Conservation (phyloP, 1,140 invertebrate species). For the Samia ricini region DNA sequence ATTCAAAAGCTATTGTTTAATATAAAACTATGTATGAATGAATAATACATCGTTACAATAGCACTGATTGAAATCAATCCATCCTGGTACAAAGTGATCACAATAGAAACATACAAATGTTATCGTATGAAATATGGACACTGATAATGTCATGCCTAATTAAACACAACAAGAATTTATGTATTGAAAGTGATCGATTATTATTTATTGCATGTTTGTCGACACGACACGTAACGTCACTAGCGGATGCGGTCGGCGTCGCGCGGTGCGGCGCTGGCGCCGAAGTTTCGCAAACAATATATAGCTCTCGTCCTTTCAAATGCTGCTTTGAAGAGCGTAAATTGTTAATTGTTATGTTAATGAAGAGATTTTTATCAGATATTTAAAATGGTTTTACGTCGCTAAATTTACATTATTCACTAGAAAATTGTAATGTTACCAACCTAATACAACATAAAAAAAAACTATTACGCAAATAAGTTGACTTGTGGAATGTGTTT, state of each 20-base stretch:
- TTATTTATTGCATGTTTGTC: constrained; percentile 23
- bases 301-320: constrained; percentile 44
- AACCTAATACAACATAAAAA: not conserved
- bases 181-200: constrained; percentile 12
- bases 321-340: not conserved
- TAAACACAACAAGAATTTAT: constrained; percentile 36
- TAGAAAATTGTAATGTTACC: not conserved
- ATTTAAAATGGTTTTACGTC: not conserved
- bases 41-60: no score
- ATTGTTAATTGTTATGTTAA: constrained; percentile 61
- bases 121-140: not conserved
- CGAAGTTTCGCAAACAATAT: constrained; percentile 63
- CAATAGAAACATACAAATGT: not conserved
- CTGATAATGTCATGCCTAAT: not conserved
- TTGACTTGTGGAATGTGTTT: no score
- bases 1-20: no score
- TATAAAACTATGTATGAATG: no score
- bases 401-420: not conserved
- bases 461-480: no score
- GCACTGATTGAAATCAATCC: not conserved
- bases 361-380: constrained; percentile 23
- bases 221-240: constrained; percentile 32
- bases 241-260: constrained; percentile 65
- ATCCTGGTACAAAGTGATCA: not conserved
- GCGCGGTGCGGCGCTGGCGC: constrained; percentile 37